Evolutionary conservation across 2,888 invertebrate species (phyloP), one percentile per base, ranked within the genome.

Genomic region (Euplexia lucipara): DNA sequence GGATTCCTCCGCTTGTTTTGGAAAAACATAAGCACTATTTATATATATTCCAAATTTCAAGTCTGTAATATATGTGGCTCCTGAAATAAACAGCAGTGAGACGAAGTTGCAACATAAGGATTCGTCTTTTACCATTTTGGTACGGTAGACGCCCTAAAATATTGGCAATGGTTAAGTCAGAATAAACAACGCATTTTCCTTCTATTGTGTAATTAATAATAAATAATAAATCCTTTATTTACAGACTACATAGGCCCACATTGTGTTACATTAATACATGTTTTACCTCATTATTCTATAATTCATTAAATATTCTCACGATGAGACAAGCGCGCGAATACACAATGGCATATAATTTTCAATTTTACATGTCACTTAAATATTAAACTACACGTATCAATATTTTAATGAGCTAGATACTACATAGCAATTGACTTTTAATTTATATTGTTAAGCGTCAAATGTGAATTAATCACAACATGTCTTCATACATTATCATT

Each of bases 121-220:
- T 26, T 26, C 5, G 20, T 20, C 18, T 26, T 26, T 26, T 26
- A 3, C 26, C 5, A 26, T 26, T 26, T 26, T 26, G 26, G 26
- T 26, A 5, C 26, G 26, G 26, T 3, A 26, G n/a, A n/a, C n/a
- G n/a, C 26, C 26, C 26, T 26, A 32, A 8, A 44, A 39, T 37
- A 53, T 39, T 48, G 9, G n/a, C 10, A 20, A 32, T 20, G 14
- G 14, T 44, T 20, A 6, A n/a, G 10, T 45, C 30, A 32, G 26
- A 54, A 42, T 45, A 32, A 45, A 14, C 30, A 54, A 45, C 34
- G 20, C 16, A 54, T 6, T 73, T 58, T 74, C 57, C 57, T 53
- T 9, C 20, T 60, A 26, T 52, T 67, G 22, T 34, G 3, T 47
- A 34, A 35, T 44, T 7, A 49, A 44, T 26, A 26, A 2, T 5